Percentiles rank a stretch among this genome's conserved stretches.
phyloP scores from a whole-genome alignment of 1,140 invertebrate species.

The Cyphomyrmex costatus region DNA sequence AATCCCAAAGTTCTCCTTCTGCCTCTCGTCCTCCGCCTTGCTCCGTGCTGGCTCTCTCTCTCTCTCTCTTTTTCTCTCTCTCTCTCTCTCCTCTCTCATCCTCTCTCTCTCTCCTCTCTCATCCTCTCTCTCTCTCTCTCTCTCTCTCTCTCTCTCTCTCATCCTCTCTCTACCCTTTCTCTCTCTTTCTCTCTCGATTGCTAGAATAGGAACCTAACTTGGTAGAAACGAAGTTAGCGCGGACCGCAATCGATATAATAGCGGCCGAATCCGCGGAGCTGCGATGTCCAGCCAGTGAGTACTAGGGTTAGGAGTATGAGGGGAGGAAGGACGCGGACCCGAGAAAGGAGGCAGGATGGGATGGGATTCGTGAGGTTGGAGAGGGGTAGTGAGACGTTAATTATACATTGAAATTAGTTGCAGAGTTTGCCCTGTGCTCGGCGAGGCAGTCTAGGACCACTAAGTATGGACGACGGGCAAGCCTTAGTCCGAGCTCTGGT shows the following conservation, averaged over 20 bases:
- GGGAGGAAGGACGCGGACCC: slow-evolving; percentile 73
- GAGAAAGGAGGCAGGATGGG: slow-evolving; percentile 68
- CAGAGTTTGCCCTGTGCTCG: slow-evolving; percentile 85
- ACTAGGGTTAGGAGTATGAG: slow-evolving; percentile 71
- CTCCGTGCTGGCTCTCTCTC: background rate
- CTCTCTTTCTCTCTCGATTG: slow-evolving; percentile 74
- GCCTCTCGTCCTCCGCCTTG: slow-evolving; percentile 24
- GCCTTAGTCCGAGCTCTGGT: slow-evolving; percentile 81
- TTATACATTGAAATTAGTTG: slow-evolving; percentile 88
- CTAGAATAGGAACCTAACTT: slow-evolving; percentile 82
- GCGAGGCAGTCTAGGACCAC: slow-evolving; percentile 82
- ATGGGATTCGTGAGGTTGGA: slow-evolving; percentile 72
- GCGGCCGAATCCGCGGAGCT: slow-evolving; percentile 83
- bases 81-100: background rate
- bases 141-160: slow-evolving; percentile 19
- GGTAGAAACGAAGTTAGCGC: slow-evolving; percentile 84
- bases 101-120: background rate
- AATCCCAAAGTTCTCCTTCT: slow-evolving; percentile 82
- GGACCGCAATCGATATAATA: slow-evolving; percentile 86
- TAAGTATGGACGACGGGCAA: slow-evolving; percentile 84
- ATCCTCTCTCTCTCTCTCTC: slow-evolving; percentile 37
- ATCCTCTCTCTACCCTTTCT: background rate
- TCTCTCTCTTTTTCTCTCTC: slow-evolving; percentile 16
- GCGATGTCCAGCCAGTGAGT: slow-evolving; percentile 82
- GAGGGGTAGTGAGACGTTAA: slow-evolving; percentile 87